Evolutionary conservation across 2,888 invertebrate species (phyloP).

Genomic region (Drosophila antonietae): DNA sequence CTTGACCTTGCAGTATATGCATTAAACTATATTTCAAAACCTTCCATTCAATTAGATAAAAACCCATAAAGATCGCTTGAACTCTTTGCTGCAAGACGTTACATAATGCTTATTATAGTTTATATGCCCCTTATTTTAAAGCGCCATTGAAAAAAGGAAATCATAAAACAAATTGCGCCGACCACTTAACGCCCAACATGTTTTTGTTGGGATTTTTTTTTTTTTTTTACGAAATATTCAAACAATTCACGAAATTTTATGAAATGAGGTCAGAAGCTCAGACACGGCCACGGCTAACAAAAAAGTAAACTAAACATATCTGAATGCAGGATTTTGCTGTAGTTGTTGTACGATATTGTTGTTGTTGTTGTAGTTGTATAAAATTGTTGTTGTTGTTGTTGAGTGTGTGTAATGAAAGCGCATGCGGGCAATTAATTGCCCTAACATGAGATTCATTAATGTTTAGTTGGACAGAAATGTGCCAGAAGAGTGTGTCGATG

Average conservation of each 20-base stretch:
- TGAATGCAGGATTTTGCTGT: conserved; percentile 16
- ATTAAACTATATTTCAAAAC: too few species aligned
- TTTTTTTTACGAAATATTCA: conserved; percentile 65
- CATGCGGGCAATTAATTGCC: conserved; percentile 74
- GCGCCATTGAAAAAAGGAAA: not conserved
- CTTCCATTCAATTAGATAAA: not conserved
- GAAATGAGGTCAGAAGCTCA: conserved; percentile 62
- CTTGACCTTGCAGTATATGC: too few species aligned
- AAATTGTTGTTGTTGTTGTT: conserved; percentile 8
- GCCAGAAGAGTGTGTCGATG: not conserved
- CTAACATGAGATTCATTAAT: conserved; percentile 61
- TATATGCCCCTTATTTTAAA: conserved; percentile 14
- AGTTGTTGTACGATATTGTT: not conserved
- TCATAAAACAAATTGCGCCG: conserved; percentile 44
- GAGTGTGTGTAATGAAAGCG: conserved; percentile 67
- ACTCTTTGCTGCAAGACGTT: not conserved
- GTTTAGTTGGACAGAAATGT: conserved; percentile 2
- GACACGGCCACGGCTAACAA: conserved; percentile 33
- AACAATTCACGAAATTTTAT: conserved; percentile 60
- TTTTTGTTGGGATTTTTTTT: conserved; percentile 22
- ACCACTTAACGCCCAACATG: conserved; percentile 58
- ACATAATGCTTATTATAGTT: not conserved
- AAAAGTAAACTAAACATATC: conserved; percentile 62
- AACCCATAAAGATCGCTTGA: not conserved
- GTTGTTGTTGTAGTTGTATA: not conserved